Evolutionary conservation across 2,888 invertebrate species (phyloP).

Genomic region (Seira sanloemensis): DNA sequence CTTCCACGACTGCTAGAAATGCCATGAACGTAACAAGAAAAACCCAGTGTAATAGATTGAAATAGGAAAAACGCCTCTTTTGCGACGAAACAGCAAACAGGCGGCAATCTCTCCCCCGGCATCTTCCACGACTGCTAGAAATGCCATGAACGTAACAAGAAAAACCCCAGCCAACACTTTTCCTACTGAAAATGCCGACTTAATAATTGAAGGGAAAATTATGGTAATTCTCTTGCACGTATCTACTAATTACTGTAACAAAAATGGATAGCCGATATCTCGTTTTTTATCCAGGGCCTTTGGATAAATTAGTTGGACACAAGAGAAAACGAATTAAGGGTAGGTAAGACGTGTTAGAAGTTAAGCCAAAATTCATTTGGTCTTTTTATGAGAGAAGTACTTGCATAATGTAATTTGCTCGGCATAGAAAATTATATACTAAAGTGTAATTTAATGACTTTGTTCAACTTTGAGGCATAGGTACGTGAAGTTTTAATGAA

Average conservation of each 20-base stretch:
- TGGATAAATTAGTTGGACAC: background rate
- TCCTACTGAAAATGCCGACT: conserved; percentile 35
- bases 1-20: background rate
- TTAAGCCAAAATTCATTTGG: background rate
- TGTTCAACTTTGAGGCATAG: no score
- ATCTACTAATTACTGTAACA: conserved; percentile 53
- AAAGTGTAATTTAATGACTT: background rate
- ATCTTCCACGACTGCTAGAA: background rate
- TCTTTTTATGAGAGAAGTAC: background rate
- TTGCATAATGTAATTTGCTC: no score
- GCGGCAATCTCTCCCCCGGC: conserved; percentile 51
- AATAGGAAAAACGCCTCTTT: conserved; percentile 28
- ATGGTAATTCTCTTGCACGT: conserved; percentile 51
- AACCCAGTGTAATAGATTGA: background rate
- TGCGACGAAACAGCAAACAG: conserved; percentile 54
- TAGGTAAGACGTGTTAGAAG: background rate
- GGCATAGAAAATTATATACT: background rate
- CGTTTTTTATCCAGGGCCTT: background rate
- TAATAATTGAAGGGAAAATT: conserved; percentile 55
- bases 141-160: conserved; percentile 5
- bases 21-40: no score
- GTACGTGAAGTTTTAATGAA: background rate
- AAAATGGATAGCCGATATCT: conserved; percentile 12
- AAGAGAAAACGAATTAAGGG: background rate
- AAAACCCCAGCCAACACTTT: background rate